Percentiles rank a stretch among this genome's conserved stretches.
Evolutionary conservation across 2,797 vertebrate species (phyloP).

Genomic region (Luscinia megarhynchos): DNA sequence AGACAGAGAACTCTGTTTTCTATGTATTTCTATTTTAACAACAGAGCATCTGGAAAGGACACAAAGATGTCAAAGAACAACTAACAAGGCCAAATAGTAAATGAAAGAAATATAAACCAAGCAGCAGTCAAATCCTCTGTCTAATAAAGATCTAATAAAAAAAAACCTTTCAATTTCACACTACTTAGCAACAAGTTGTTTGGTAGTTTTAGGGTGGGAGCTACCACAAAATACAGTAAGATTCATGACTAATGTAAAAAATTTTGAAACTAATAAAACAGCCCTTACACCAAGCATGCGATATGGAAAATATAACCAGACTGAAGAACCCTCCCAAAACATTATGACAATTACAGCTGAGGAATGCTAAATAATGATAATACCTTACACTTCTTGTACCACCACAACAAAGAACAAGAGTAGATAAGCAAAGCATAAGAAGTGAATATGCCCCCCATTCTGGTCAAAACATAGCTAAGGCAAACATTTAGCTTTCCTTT

Average conservation of each 20-base stretch:
- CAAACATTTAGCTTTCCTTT: background rate
- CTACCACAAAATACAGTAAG: background rate
- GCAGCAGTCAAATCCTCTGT: background rate
- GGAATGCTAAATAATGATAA: conserved; percentile 34
- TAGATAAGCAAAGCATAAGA: conserved; percentile 35
- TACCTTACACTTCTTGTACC: background rate
- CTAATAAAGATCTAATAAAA: background rate
- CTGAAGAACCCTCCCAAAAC: background rate
- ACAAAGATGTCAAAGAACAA: background rate
- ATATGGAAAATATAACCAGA: background rate
- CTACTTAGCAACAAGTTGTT: background rate
- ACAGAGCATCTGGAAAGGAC: background rate
- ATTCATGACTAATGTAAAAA: background rate
- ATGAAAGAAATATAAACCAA: background rate
- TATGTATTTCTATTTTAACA: background rate
- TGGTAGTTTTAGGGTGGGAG: background rate
- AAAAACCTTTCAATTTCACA: background rate
- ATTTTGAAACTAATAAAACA: background rate
- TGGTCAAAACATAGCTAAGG: background rate
- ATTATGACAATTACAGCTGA: background rate
- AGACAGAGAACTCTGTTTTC: background rate
- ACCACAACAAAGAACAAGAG: conserved; percentile 4
- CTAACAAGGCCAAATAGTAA: background rate
- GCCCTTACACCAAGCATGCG: background rate
- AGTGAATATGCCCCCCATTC: background rate